phyloP scores from a whole-genome alignment of 2,797 vertebrate genomes.

The Sebastes flavidus region DNA sequence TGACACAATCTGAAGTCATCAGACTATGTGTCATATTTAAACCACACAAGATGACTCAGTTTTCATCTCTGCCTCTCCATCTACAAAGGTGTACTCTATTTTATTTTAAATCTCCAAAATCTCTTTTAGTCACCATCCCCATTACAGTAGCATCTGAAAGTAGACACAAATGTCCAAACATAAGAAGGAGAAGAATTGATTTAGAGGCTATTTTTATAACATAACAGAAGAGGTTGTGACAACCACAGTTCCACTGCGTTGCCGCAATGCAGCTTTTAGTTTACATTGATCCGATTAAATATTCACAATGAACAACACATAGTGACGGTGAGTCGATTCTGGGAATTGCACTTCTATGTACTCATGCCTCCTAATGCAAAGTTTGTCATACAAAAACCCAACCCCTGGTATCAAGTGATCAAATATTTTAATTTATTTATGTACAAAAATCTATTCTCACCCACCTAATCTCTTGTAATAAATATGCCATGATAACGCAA shows the following conservation, averaged over 20 bases:
- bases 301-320: constrained; percentile 22
- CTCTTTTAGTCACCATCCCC: background rate
- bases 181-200: background rate
- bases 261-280: constrained; percentile 28
- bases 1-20: background rate
- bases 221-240: background rate
- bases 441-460: background rate
- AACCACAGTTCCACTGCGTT: background rate
- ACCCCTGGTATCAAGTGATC: background rate
- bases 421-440: background rate
- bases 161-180: background rate
- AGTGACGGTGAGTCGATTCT: background rate
- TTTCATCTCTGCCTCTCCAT: background rate
- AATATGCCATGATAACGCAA: background rate
- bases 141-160: background rate
- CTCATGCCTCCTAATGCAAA: background rate
- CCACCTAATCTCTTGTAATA: background rate
- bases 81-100: background rate
- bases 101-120: background rate
- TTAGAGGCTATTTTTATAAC: background rate
- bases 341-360: background rate
- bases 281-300: constrained; percentile 32
- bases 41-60: background rate
- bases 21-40: background rate
- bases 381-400: background rate